Evolutionary conservation across 2,888 invertebrate species (phyloP).

Genomic region (Hirtodrosophila alboralis): DNA sequence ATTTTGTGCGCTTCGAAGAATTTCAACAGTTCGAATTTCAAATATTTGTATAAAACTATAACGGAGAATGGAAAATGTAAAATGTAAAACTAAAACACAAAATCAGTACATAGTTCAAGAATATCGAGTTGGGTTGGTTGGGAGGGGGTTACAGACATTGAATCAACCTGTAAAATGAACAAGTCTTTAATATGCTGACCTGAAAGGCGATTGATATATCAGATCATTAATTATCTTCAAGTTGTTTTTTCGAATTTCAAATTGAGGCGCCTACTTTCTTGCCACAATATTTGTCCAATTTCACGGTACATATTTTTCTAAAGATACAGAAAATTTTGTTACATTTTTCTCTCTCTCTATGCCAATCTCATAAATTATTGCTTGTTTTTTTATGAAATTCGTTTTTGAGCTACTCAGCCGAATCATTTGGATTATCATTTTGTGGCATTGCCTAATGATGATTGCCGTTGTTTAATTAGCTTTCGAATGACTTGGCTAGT

Average conservation of each 20-base stretch:
- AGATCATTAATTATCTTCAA: slow-evolving; percentile 81
- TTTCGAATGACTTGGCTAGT: slow-evolving; percentile 39
- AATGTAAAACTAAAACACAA: slow-evolving; percentile 1
- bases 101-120: slow-evolving; percentile 2
- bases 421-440: slow-evolving; percentile 68
- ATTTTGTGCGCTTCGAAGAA: slow-evolving; percentile 68
- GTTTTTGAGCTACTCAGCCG: slow-evolving; percentile 61
- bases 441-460: slow-evolving; percentile 75
- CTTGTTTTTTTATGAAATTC: slow-evolving; percentile 54
- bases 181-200: slow-evolving; percentile 19
- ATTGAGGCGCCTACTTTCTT: slow-evolving; percentile 75
- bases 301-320: slow-evolving; percentile 71
- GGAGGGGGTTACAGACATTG: too few relatives aligned
- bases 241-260: slow-evolving; percentile 43
- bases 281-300: slow-evolving; percentile 75
- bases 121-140: neutral
- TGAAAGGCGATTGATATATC: slow-evolving; percentile 64
- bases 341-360: slow-evolving; percentile 25
- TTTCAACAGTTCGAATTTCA: slow-evolving; percentile 66
- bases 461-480: slow-evolving; percentile 64
- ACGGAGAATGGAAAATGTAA: slow-evolving; percentile 23
- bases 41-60: slow-evolving; percentile 60
- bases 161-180: neutral
- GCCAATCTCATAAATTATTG: slow-evolving; percentile 57
- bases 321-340: slow-evolving; percentile 45